These are phyloP conservation scores for Takifugu ocellatus DNA, from an alignment of 2,797 vertebrate species.

Conservation along the genomic window DNA sequence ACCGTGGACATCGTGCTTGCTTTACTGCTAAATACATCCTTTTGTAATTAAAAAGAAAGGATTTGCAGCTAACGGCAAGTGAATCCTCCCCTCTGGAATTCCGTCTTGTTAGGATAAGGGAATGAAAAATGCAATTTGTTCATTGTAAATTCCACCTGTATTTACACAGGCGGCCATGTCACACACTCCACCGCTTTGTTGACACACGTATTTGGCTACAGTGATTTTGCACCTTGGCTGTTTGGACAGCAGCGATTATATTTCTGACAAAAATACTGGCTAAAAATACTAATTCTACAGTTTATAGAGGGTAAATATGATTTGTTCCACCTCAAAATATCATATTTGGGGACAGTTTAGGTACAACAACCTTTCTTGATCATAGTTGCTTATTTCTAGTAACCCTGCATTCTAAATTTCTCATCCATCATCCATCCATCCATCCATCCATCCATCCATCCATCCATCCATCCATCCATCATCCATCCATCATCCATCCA, in stretches of 20 bases:
- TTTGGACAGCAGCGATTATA: slow-evolving; percentile 34
- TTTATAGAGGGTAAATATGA: too few relatives aligned
- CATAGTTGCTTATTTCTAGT: too few relatives aligned
- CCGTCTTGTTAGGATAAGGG: slow-evolving; percentile 26
- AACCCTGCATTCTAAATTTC: too few relatives aligned
- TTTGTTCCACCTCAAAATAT: neutral
- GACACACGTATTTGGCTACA: slow-evolving; percentile 18
- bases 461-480: too few relatives aligned
- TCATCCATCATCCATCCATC: too few relatives aligned
- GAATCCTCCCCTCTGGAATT: slow-evolving; percentile 6
- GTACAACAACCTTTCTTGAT: too few relatives aligned
- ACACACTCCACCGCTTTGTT: slow-evolving; percentile 28
- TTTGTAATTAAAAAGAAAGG: slow-evolving; percentile 35
- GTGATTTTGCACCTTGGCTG: slow-evolving; percentile 13
- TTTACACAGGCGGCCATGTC: slow-evolving; percentile 45
- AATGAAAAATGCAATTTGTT: slow-evolving; percentile 30
- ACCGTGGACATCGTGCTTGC: neutral
- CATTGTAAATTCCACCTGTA: slow-evolving; percentile 26
- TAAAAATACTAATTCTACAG: too few relatives aligned
- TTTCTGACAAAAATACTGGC: slow-evolving; percentile 6
- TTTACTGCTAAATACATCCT: slow-evolving; percentile 9
- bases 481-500: too few relatives aligned
- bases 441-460: too few relatives aligned
- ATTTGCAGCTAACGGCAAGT: neutral
- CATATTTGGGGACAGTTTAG: too few relatives aligned